Evolutionary conservation across 53 echinoderm and acorn worm species (phyloP).

Genomic region (Echinometra lucunter): DNA sequence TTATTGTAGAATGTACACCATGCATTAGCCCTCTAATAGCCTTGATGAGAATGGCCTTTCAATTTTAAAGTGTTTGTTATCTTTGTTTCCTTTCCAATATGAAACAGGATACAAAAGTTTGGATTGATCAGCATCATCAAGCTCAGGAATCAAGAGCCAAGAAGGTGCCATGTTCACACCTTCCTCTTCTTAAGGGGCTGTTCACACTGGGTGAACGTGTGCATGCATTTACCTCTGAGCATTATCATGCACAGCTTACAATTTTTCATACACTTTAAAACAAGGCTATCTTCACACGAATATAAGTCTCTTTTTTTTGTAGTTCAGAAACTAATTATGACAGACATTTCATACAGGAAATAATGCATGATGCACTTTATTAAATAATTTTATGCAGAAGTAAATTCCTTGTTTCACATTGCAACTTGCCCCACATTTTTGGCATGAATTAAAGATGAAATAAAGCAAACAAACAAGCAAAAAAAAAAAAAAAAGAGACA

Average conservation of each 20-base stretch:
- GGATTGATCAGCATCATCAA: conserved; percentile 53
- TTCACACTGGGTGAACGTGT: not conserved
- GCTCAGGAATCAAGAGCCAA: conserved; percentile 26
- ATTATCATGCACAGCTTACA: not conserved
- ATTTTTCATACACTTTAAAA: not conserved
- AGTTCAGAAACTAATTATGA: not conserved
- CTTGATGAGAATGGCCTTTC: not conserved
- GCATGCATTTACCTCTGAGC: not conserved
- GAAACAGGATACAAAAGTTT: conserved; percentile 62
- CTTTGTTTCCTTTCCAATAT: not conserved
- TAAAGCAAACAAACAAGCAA: too few species aligned
- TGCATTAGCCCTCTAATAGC: too few species aligned
- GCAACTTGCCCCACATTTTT: not conserved
- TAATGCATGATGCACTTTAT: not conserved
- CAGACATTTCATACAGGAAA: not conserved
- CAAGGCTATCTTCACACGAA: not conserved
- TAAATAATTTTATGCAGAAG: too few species aligned
- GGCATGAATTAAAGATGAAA: too few species aligned
- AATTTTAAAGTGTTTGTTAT: conserved; percentile 14
- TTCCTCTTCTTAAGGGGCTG: conserved; percentile 38
- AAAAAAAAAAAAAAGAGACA: too few species aligned
- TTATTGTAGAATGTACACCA: too few species aligned
- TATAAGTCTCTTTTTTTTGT: not conserved
- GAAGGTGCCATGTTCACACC: conserved; percentile 58
- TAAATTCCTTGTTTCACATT: not conserved